phyloP scores from a whole-genome alignment of 92 coral and sea anemone genomes.

The Muricea muricata region DNA sequence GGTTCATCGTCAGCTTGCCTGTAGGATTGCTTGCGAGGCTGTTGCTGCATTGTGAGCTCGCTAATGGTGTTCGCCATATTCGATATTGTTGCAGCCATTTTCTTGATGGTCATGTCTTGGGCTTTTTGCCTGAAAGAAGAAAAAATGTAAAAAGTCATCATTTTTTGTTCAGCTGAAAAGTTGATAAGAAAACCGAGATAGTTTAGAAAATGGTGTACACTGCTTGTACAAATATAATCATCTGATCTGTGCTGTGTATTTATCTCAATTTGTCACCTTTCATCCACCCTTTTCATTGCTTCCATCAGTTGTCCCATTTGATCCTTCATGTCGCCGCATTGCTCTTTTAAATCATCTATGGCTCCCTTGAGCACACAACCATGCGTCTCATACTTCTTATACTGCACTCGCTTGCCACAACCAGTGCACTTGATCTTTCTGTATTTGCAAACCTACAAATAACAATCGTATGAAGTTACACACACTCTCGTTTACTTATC shows the following conservation, averaged over 20 bases:
- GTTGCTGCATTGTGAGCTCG: background rate
- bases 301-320: background rate
- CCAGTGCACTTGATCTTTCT: slow-evolving; percentile 5
- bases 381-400: slow-evolving; percentile 14
- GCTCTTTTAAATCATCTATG: slow-evolving; percentile 4
- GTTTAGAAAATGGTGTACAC: too few species aligned
- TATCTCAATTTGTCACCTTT: too few species aligned
- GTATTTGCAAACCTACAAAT: background rate
- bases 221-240: too few species aligned
- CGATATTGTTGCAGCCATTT: slow-evolving; percentile 9
- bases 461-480: too few species aligned
- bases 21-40: background rate
- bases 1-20: background rate
- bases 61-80: background rate
- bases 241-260: too few species aligned
- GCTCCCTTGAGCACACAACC: slow-evolving; percentile 21
- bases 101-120: slow-evolving; percentile 9
- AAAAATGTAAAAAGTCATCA: background rate
- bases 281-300: slow-evolving; percentile 15
- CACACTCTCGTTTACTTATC: too few species aligned
- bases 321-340: slow-evolving; percentile 3
- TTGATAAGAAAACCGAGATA: too few species aligned
- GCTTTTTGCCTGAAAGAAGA: background rate
- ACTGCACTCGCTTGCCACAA: background rate
- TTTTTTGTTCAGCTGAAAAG: too few species aligned